These are phyloP conservation scores for Lophura nycthemera DNA, from an alignment of 2,113 vertebrate species.

Conservation along the genomic window DNA sequence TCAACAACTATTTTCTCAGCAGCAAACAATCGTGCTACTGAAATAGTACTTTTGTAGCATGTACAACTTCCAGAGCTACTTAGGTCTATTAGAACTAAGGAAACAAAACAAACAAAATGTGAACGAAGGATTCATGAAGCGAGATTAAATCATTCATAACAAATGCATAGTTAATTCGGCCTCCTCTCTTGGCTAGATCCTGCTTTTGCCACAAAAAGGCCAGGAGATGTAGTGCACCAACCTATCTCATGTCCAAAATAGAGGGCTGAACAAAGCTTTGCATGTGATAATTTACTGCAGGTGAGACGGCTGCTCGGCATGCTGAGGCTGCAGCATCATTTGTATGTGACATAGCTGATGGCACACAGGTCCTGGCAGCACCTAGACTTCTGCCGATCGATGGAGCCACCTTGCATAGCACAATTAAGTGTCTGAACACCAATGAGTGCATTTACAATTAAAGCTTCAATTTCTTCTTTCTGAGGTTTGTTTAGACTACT, in stretches of 20 bases:
- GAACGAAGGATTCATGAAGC: background rate
- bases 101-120: background rate
- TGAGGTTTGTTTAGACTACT: background rate
- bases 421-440: background rate
- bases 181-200: background rate
- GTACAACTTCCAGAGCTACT: constrained; percentile 10
- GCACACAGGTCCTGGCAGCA: background rate
- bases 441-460: background rate
- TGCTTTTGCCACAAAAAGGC: background rate
- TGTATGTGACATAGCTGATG: background rate
- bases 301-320: background rate
- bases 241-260: background rate
- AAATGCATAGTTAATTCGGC: background rate
- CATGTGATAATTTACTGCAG: background rate
- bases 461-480: background rate
- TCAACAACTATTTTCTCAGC: constrained; percentile 70
- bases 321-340: background rate
- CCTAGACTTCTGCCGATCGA: background rate
- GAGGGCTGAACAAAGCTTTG: background rate
- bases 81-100: background rate
- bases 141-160: background rate
- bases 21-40: constrained; percentile 46
- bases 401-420: background rate
- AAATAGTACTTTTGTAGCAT: constrained; percentile 33
- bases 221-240: background rate